These are phyloP conservation scores for Macaria notata DNA, from an alignment of 2,888 invertebrate species.

Conservation along the genomic window DNA sequence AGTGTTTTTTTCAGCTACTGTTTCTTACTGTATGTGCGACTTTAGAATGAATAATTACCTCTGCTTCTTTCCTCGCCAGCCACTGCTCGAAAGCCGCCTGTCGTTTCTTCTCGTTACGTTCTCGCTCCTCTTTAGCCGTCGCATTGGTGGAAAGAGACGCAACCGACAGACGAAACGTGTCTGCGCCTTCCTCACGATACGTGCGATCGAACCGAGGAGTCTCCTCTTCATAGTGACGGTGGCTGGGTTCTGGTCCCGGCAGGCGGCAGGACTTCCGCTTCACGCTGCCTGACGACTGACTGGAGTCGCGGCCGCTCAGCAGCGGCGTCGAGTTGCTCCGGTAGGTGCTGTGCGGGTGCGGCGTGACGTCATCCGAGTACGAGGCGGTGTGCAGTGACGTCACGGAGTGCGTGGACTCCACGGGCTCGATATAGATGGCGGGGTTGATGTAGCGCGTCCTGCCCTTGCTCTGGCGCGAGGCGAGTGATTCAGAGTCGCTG, in stretches of 20 bases:
- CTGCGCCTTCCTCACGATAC: conserved; percentile 66
- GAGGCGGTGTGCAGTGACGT: conserved; percentile 65
- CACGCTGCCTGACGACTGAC: conserved; percentile 58
- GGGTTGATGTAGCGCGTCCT: conserved; percentile 82
- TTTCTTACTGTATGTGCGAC: too few relatives aligned
- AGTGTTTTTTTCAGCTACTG: too few relatives aligned
- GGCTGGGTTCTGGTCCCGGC: conserved; percentile 33
- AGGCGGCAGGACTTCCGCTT: conserved; percentile 69
- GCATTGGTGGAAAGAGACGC: conserved; percentile 70
- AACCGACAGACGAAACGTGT: conserved; percentile 73
- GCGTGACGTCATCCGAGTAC: conserved; percentile 62
- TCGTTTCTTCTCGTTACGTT: conserved; percentile 63
- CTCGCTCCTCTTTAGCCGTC: conserved; percentile 72
- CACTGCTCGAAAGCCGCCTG: conserved; percentile 71
- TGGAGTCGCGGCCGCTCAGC: conserved; percentile 63
- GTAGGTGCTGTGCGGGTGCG: conserved; percentile 71
- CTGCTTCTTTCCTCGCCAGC: conserved; percentile 70
- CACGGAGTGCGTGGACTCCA: conserved; percentile 67
- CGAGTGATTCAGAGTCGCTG: conserved; percentile 70
- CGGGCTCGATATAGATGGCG: conserved; percentile 82
- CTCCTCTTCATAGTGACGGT: conserved; percentile 45
- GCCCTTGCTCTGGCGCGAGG: conserved; percentile 65
- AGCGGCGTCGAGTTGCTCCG: conserved; percentile 73
- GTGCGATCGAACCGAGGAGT: conserved; percentile 62
- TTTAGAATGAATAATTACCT: conserved; percentile 43